Conservation (phyloP, 1,140 invertebrate species). For the Sycobia sp. region DNA sequence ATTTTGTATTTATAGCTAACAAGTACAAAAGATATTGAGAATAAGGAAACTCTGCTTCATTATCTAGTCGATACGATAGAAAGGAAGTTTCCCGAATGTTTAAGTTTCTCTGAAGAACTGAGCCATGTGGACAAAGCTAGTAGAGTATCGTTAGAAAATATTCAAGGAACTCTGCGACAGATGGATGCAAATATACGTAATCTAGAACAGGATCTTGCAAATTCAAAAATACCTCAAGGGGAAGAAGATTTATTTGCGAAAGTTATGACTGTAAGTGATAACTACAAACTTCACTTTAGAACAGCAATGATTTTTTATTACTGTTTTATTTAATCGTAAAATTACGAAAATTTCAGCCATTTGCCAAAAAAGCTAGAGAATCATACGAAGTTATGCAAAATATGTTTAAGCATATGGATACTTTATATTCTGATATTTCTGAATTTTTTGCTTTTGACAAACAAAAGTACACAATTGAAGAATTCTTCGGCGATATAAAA, state of each 20-base stretch:
- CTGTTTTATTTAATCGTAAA: conserved; percentile 20
- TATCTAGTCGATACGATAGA: conserved; percentile 90
- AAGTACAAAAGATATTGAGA: conserved; percentile 93
- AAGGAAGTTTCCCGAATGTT: conserved; percentile 82
- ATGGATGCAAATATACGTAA: conserved; percentile 88
- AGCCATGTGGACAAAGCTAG: conserved; percentile 83
- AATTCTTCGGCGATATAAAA: conserved; percentile 95
- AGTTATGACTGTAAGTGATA: conserved; percentile 80
- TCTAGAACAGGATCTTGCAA: conserved; percentile 86
- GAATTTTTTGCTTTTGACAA: conserved; percentile 94
- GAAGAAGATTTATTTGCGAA: conserved; percentile 82
- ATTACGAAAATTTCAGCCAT: conserved; percentile 60
- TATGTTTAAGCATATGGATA: conserved; percentile 94
- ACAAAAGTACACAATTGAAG: conserved; percentile 92
- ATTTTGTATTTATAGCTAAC: conserved; percentile 70
- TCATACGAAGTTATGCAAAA: conserved; percentile 87
- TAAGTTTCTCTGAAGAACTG: conserved; percentile 86
- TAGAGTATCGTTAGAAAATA: conserved; percentile 82
- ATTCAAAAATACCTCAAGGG: conserved; percentile 75
- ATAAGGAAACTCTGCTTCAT: conserved; percentile 90
- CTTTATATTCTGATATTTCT: conserved; percentile 79
- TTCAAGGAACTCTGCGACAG: conserved; percentile 81
- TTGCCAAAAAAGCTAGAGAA: conserved; percentile 79
- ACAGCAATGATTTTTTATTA: neutral
- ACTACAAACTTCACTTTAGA: too few relatives aligned